phyloP scores from a whole-genome alignment of 2,113 vertebrate species.

The Trogon melanurus region DNA sequence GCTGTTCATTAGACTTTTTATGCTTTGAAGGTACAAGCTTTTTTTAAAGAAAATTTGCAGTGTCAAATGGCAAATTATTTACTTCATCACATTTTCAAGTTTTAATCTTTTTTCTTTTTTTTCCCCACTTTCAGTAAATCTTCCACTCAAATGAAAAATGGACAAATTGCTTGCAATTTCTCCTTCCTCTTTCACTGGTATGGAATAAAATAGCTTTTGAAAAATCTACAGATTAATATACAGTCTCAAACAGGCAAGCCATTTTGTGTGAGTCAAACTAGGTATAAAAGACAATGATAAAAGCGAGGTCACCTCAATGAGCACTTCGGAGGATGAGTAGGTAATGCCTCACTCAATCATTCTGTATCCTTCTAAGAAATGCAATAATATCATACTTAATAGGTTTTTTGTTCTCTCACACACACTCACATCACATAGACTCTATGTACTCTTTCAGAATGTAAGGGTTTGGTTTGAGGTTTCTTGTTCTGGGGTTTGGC shows the following conservation, averaged over 20 bases:
- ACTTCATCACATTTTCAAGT: neutral
- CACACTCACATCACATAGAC: neutral
- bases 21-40: neutral
- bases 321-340: neutral
- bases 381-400: neutral
- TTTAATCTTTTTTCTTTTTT: neutral
- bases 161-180: neutral
- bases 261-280: neutral
- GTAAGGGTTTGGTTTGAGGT: rapidly evolving
- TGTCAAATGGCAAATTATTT: neutral
- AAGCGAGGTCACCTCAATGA: neutral
- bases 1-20: neutral
- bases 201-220: neutral
- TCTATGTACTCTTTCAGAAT: neutral
- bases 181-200: neutral
- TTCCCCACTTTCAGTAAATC: neutral
- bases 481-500: neutral
- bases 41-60: neutral
- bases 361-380: neutral
- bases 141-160: neutral
- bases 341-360: neutral
- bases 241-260: neutral
- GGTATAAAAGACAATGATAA: neutral
- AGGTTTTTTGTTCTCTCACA: neutral
- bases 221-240: neutral